A percentile compares a stretch with the other conserved stretches of the same genome.
phyloP scores from a whole-genome alignment of 2,797 vertebrate genomes.

The Cyprinella venusta region DNA sequence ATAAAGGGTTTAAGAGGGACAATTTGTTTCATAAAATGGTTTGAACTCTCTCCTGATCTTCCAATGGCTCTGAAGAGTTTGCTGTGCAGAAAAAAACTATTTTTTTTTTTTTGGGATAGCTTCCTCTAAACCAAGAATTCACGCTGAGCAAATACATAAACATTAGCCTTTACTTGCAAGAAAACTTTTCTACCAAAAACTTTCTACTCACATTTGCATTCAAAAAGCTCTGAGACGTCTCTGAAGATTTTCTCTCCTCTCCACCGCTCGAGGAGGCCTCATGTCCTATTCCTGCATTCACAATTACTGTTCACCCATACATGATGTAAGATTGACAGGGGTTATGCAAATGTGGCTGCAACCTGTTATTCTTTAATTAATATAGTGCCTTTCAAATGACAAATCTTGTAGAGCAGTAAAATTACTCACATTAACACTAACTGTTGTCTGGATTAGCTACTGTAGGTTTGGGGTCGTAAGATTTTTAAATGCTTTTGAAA shows the following conservation, averaged over 20 bases:
- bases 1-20: no score
- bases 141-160: constrained; percentile 18
- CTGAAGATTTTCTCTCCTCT: constrained; percentile 13
- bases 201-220: constrained; percentile 40
- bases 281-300: constrained; percentile 5
- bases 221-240: constrained; percentile 16
- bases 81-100: background rate
- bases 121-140: background rate
- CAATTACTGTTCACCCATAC: background rate
- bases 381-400: background rate
- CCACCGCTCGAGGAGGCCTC: no score
- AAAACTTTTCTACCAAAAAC: background rate
- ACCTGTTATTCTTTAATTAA: background rate
- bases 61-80: background rate
- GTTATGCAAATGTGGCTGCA: background rate
- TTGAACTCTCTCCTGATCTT: background rate
- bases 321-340: background rate
- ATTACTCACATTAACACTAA: background rate
- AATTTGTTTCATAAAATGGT: background rate
- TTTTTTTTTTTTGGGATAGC: no score
- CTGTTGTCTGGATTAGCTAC: background rate
- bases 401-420: background rate
- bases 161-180: constrained; percentile 3
- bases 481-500: background rate
- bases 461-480: background rate